Evolutionary conservation across 2,113 vertebrate species (phyloP), one percentile per base, ranked within the genome.

Genomic region (Cryptoleucopteryx plumbea): DNA sequence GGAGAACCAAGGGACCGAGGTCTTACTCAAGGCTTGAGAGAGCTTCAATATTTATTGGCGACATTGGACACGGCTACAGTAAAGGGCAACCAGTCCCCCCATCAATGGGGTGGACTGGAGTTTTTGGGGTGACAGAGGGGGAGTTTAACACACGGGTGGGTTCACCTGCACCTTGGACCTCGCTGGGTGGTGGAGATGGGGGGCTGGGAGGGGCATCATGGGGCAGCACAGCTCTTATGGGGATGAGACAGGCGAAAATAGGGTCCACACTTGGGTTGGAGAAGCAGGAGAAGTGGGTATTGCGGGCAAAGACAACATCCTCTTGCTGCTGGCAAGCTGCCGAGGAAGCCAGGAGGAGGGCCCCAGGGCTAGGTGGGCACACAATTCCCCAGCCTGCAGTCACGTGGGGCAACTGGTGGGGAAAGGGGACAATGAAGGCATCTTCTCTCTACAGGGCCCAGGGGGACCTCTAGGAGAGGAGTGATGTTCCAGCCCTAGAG

Each of bases 51-150:
- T 93, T 93, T 72, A 93, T 47, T 72, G 29, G 43, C 1, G 1
- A 17, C 0, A 5, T 7, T 2, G 53, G 22, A 11, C 1, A 1
- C 0, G 3, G 43, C 26, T 20, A 21, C 2, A 5, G 81, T 2
- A 36, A 36, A 36, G 32, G 34, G 6, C 55, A n/a, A 4, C 38
- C 36, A n/a, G 31, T 4, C 26, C 70, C 50, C 38, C 40, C 52
- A 8, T 7, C 2, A 21, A 3, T 6, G n/a, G 50, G n/a, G 61
- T 6, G 23, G 42, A 5, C 12, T 15, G 6, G 34, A 40, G 22
- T 2, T 48, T 55, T 13, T 4, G 40, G 47, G 32, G 73, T 32
- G 85, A 42, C 2, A 8, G 31, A 25, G 25, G 18, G 3, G 22
- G 10, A 15, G 38, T 9, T n/a, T 10, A 26, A 31, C 7, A 11